Evolutionary conservation across 2,797 vertebrate genomes (phyloP).

Genomic region (Myotis daubentonii): DNA sequence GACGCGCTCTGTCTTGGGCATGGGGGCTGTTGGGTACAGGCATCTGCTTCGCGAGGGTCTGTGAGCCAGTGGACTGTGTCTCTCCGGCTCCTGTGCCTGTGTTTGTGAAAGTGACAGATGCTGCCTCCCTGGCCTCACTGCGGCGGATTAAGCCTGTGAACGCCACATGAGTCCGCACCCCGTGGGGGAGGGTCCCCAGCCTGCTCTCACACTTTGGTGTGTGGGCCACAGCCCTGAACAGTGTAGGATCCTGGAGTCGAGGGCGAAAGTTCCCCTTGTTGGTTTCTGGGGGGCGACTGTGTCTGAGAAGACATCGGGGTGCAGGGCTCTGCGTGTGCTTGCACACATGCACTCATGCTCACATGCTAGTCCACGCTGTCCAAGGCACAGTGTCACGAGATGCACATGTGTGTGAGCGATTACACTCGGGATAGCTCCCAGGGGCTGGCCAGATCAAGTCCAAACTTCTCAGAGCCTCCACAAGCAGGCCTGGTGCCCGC

Average conservation of each 20-base stretch:
- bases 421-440: not conserved
- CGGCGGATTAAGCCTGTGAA: constrained; percentile 76
- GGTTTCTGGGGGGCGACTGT: not conserved
- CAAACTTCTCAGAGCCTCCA: constrained; percentile 49
- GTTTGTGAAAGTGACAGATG: constrained; percentile 81
- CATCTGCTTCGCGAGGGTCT: constrained; percentile 80
- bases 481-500: not conserved
- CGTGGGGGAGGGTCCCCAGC: constrained; percentile 68
- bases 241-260: not conserved
- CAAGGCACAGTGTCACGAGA: not conserved
- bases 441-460: not conserved
- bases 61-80: constrained; percentile 54
- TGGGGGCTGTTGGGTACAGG: constrained; percentile 54
- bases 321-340: not conserved
- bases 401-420: not conserved
- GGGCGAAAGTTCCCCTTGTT: not conserved
- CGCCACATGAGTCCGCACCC: constrained; percentile 71
- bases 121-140: constrained; percentile 73
- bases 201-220: not conserved
- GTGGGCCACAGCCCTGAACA: not conserved
- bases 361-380: not conserved
- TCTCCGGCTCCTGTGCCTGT: constrained; percentile 61
- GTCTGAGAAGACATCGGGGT: not conserved
- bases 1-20: not conserved
- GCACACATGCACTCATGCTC: not conserved